Base-by-base conservation (phyloP, 1,140 invertebrate genomes). In the Drosophila tristis region DNA sequence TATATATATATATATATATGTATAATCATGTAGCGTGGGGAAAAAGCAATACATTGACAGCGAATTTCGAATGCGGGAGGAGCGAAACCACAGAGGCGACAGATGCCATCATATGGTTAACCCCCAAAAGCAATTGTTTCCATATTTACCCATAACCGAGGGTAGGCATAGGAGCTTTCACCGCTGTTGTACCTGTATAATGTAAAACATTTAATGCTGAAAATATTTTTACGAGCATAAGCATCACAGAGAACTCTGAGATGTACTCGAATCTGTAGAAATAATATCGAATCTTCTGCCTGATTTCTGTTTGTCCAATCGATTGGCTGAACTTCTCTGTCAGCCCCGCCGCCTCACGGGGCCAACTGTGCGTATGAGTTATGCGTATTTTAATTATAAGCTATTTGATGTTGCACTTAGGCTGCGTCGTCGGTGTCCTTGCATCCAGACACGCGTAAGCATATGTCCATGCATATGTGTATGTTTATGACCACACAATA, bases 371-470 rank as follows among this genome's bases (percentile, higher is more conserved):
- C 70, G 72, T 58, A 67, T 76, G 63, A 76, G 72, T 75, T 76
- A 76, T 67, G 63, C 50, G 51, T 50, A 61, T 76, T 75, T 75
- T 75, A 76, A 76, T 75, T 76, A 75, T 68, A 76, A 76, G 72
- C 63, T 76, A 76, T 76, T 76, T 75, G 74, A 76, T 76, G 73
- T 76, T 76, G 63, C 63, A 76, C 73, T 76, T 76, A 76, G 63
- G 68, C 73, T 68, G 57, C 61, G 60, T 74, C 72, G 65, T 49
- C 72, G 72, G 39, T 75, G 73, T 76, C 62, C 72, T 75, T 74
- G 62, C 48, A 50, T 11, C 29, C 45, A 50, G 44, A 11, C 6
- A 25, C 39, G 20, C 23, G 11, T 11, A 60, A 15, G 48, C 13
- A 60, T 15, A 8, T 20, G 11, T 26, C 5, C 31, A 8, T 43